These are phyloP conservation scores for Lutraria lutraria DNA, from an alignment of 2,888 invertebrate genomes.

Conservation along the genomic window DNA sequence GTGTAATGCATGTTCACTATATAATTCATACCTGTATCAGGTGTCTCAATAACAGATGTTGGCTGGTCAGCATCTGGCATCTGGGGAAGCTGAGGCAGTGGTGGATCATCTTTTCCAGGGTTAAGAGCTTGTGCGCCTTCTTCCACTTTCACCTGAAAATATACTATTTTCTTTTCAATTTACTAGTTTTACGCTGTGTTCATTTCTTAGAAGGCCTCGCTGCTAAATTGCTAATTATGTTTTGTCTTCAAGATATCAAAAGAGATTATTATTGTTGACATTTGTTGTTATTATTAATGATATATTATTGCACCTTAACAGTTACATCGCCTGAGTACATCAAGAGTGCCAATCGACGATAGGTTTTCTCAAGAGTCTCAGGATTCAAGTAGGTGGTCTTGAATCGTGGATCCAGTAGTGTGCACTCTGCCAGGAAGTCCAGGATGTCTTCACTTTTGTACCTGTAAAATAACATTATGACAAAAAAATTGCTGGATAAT, in stretches of 20 bases:
- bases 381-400: not conserved
- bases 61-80: not conserved
- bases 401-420: constrained; percentile 15
- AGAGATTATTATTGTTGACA: too few relatives aligned
- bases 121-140: not conserved
- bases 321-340: not conserved
- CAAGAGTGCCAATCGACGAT: not conserved
- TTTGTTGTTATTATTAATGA: too few relatives aligned
- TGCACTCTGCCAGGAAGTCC: not conserved
- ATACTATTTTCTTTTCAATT: too few relatives aligned
- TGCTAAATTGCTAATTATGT: too few relatives aligned
- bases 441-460: not conserved
- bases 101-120: too few relatives aligned
- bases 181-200: too few relatives aligned
- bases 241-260: too few relatives aligned
- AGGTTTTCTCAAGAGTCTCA: not conserved
- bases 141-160: not conserved
- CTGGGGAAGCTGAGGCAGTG: too few relatives aligned
- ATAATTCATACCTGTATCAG: not conserved
- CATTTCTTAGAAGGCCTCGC: too few relatives aligned
- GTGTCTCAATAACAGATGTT: not conserved
- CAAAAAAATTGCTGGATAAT: too few relatives aligned
- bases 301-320: too few relatives aligned
- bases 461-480: not conserved
- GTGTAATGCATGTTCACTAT: too few relatives aligned